phyloP scores from a whole-genome alignment of 2,797 vertebrate species.

The Cercopithecus diana region DNA sequence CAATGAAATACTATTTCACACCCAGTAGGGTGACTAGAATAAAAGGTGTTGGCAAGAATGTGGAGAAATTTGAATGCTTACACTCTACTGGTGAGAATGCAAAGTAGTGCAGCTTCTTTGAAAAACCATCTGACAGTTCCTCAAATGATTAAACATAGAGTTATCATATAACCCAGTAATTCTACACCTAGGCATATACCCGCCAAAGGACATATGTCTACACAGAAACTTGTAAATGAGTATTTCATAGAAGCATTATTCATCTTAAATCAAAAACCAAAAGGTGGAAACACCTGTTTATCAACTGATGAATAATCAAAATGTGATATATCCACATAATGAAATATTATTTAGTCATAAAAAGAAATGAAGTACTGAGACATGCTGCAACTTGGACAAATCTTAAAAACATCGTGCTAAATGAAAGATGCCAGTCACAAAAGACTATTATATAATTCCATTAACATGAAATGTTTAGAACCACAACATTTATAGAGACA shows the following conservation, averaged over 20 bases:
- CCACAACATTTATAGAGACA: background rate
- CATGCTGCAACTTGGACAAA: background rate
- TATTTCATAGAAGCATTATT: background rate
- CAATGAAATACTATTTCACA: background rate
- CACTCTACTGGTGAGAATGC: background rate
- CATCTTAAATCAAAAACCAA: background rate
- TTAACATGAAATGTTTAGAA: background rate
- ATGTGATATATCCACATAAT: background rate
- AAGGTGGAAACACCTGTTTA: background rate
- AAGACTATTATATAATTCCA: background rate
- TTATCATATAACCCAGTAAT: background rate
- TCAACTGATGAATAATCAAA: background rate
- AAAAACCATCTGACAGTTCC: too few species aligned
- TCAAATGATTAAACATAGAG: background rate
- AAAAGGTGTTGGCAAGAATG: background rate
- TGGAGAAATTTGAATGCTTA: background rate
- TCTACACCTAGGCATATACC: background rate
- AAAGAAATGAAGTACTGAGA: background rate
- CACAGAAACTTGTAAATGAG: background rate
- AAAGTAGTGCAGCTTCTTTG: background rate
- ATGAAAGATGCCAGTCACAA: background rate
- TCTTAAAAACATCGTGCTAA: background rate
- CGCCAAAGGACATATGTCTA: background rate
- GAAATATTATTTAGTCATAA: background rate
- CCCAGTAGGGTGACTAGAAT: background rate